A percentile compares a stretch with the other conserved stretches of the same genome.
Conservation (phyloP, 1,140 invertebrate genomes). For the Tetramorium simillimum region DNA sequence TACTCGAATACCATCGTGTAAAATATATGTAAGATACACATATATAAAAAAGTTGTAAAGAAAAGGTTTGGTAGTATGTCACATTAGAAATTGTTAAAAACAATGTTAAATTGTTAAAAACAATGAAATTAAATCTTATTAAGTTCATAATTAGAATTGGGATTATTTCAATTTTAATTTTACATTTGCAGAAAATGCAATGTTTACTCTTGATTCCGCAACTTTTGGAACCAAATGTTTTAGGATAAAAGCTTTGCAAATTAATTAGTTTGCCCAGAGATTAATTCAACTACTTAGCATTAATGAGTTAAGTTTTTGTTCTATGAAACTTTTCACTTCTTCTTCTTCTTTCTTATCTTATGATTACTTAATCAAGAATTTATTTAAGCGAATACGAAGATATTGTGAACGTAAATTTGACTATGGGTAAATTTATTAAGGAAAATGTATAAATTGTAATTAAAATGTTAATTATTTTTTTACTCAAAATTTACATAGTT, state of each 20-base stretch:
- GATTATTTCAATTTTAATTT: neutral
- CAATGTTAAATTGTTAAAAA: neutral
- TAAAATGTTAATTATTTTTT: neutral
- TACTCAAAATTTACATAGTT: neutral
- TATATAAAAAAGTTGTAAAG: neutral
- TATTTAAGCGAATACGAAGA: conserved; percentile 5
- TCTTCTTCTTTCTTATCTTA: conserved; percentile 1
- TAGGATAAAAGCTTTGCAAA: conserved; percentile 29
- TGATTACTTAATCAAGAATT: conserved; percentile 26
- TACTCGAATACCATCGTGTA: neutral
- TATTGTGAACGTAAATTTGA: conserved; percentile 21
- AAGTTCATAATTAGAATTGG: neutral
- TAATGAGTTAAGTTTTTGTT: conserved; percentile 41
- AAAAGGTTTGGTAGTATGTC: neutral
- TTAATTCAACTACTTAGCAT: conserved; percentile 27
- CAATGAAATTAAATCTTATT: neutral
- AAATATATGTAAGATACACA: neutral
- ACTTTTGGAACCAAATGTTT: conserved; percentile 17
- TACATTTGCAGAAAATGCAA: neutral
- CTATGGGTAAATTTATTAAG: neutral
- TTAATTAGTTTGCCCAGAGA: conserved; percentile 27
- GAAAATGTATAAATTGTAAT: neutral
- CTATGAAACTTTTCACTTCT: conserved; percentile 23
- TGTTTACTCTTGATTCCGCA: neutral
- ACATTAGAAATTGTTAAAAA: neutral